Evolutionary conservation across 2,113 vertebrate genomes (phyloP).

Genomic region (Microtus ochrogaster): DNA sequence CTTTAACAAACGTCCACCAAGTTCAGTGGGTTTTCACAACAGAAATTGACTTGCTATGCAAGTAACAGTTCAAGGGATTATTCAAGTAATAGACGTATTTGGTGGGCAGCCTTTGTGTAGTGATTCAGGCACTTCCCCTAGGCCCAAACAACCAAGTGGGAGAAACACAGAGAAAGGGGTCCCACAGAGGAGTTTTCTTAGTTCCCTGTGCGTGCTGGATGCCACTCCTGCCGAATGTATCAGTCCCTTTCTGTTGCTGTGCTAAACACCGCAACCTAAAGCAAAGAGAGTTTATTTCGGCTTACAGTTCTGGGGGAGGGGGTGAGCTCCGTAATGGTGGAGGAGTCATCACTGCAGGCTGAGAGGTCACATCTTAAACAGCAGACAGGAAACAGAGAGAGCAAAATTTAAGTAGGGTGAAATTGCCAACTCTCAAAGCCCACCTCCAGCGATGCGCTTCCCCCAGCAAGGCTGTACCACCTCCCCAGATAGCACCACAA

Average conservation of each 20-base stretch:
- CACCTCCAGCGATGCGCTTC: neutral
- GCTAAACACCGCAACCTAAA: too few species aligned
- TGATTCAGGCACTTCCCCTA: neutral
- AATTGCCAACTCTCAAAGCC: neutral
- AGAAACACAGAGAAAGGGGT: neutral
- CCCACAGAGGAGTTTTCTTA: neutral
- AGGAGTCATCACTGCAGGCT: too few species aligned
- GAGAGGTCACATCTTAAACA: neutral
- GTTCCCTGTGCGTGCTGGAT: fast-evolving
- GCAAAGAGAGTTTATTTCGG: neutral
- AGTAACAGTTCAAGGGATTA: neutral
- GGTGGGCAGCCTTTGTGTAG: neutral
- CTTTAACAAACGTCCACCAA: neutral
- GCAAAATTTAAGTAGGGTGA: neutral
- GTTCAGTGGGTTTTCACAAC: neutral
- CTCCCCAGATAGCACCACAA: neutral
- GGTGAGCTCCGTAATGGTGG: neutral
- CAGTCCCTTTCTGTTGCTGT: neutral
- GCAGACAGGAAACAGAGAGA: neutral
- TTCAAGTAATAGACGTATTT: neutral
- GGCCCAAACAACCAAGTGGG: neutral
- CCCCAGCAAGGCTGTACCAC: neutral
- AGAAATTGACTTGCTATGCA: neutral
- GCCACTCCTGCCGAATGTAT: neutral
- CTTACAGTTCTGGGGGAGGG: neutral